Evolutionary conservation across 2,113 vertebrate species (phyloP).

Genomic region (Pedetes capensis): DNA sequence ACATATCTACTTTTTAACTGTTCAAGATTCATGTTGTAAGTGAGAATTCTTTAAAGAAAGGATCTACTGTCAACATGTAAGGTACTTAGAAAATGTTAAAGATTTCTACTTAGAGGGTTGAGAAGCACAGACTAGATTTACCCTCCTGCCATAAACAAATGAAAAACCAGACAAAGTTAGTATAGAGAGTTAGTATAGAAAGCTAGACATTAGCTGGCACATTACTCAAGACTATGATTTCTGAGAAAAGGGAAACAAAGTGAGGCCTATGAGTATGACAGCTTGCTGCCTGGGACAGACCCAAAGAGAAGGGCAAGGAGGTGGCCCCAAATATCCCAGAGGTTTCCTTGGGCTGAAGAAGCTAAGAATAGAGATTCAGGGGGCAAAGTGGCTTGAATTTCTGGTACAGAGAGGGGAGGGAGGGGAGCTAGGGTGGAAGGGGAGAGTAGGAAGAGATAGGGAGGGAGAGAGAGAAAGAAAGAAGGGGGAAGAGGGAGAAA

Average conservation of each 20-base stretch:
- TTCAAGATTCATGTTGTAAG: neutral
- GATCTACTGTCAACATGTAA: neutral
- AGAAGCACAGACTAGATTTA: neutral
- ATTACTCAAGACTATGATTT: neutral
- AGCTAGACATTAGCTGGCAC: neutral
- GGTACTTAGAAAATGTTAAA: neutral
- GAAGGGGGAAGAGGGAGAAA: neutral
- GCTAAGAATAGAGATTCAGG: neutral
- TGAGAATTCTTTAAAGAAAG: constrained; percentile 37
- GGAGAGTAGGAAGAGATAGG: neutral
- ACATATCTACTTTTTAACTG: neutral
- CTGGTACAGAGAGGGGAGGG: neutral
- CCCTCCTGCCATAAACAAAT: neutral
- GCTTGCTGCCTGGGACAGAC: neutral
- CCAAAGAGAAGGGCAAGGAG: neutral
- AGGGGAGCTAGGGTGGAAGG: too few species aligned
- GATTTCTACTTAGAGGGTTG: neutral
- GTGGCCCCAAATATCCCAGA: neutral
- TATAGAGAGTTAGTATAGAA: too few species aligned
- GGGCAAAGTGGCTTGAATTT: neutral
- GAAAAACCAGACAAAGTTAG: neutral
- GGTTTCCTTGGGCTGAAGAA: neutral
- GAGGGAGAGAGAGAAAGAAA: too few species aligned
- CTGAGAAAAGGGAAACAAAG: neutral
- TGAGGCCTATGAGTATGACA: neutral